Evolutionary conservation across 2,888 invertebrate genomes (phyloP), one percentile per base, ranked within the genome.

Genomic region (Galerucella nymphaeae): DNA sequence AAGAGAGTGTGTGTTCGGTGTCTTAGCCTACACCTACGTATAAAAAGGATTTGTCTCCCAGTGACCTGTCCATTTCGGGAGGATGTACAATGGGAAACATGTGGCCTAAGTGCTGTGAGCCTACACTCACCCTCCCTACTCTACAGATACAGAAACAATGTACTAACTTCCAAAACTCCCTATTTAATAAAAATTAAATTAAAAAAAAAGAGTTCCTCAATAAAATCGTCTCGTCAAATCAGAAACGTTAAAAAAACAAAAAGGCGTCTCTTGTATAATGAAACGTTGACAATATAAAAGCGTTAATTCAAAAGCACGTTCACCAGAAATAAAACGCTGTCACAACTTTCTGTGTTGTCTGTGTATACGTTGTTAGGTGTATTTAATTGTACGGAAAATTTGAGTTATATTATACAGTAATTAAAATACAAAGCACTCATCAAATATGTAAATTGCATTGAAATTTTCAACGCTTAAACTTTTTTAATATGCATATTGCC

Each of bases 391-490:
- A 84, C 83, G 84, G 85, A 85, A 86, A 86, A 86, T 86, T 84
- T 85, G 86, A 85, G 86, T 86, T 86, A 86, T 86, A 86, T 86
- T 84, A 85, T 84, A 85, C 84, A 82, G 84, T 85, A 86, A 86
- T 86, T 86, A 86, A 86, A 86, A 86, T 85, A 86, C 86, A 86
- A 86, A 86, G 86, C 86, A 81, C 85, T 85, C 86, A 86, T 86
- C 86, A 86, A 86, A 86, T 86, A 86, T 86, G 86, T 78, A 86
- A 85, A 86, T 86, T 83, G 84, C 84, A 85, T 84, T 85, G 84
- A 84, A 86, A 85, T 84, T 86, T 86, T 85, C 84, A 84, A 82
- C 85, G 84, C 83, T 84, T 84, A 84, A 85, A 84, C 80, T 85
- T 86, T 86, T 86, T 86, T 85, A 86, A 85, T 86, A 85, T 86